phyloP scores from a whole-genome alignment of 2,888 invertebrate species.

The Sialis fuliginosa region DNA sequence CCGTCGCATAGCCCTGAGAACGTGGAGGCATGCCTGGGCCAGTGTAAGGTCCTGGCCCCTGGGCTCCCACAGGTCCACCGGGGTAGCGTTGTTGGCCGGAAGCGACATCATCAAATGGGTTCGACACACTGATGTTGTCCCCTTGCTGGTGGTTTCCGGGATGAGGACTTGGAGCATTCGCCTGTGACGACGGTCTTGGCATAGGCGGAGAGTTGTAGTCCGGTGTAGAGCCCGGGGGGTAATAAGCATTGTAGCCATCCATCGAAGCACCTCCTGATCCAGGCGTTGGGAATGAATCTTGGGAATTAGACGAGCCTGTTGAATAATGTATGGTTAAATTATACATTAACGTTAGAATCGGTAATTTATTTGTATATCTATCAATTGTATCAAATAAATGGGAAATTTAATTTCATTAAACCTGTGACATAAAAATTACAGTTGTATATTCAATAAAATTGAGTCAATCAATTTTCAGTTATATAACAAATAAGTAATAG shows the following conservation, averaged over 20 bases:
- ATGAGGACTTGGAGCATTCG: slow-evolving; percentile 42
- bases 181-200: slow-evolving; percentile 54
- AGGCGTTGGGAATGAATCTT: slow-evolving; percentile 74
- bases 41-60: slow-evolving; percentile 27
- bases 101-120: slow-evolving; percentile 68
- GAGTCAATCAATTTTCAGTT: too few species aligned
- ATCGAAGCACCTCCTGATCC: slow-evolving; percentile 52
- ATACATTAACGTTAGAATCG: too few species aligned
- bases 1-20: slow-evolving; percentile 37
- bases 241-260: slow-evolving; percentile 61
- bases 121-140: slow-evolving; percentile 71
- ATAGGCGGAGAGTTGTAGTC: slow-evolving; percentile 51
- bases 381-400: too few species aligned
- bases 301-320: slow-evolving; percentile 72
- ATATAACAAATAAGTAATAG: too few species aligned
- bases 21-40: slow-evolving; percentile 21
- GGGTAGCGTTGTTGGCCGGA: slow-evolving; percentile 26
- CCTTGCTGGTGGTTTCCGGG: slow-evolving; percentile 32
- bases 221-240: slow-evolving; percentile 39
- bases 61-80: slow-evolving; percentile 24
- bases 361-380: too few species aligned
- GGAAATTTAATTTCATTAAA: too few species aligned
- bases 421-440: too few species aligned
- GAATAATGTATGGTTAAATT: slow-evolving; percentile 3
- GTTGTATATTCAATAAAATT: too few species aligned